Evolutionary conservation across 2,888 invertebrate species (phyloP), one percentile per base, ranked within the genome.

Genomic region (Drosophila meridiana): DNA sequence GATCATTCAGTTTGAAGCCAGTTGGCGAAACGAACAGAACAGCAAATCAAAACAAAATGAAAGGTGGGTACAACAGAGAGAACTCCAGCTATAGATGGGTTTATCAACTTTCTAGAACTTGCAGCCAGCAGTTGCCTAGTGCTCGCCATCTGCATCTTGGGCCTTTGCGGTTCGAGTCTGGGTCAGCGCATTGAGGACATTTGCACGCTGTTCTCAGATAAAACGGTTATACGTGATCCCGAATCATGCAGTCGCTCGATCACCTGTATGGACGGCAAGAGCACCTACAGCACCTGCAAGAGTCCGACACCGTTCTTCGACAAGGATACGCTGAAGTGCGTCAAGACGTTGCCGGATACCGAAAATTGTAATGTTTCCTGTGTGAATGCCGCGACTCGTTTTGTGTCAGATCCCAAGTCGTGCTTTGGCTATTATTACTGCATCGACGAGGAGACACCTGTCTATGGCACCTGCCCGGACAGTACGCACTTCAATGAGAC

Each of bases 211-310:
- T 92, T 92, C 52, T 34, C 87, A 0, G 76, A 92, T 20, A 67
- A 64, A 3, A 86, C 87, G 2, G 69, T 83, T n/a, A 72, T 92
- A 26, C 81, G 91, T 9, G 89, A 92, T 83, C 92, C 92, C 0
- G 83, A 87, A 1, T 89, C 91, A 1, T 92, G 92, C 63, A 72
- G 80, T 32, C 79, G 73, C 0, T 91, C 78, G 34, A 83, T 92
- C 26, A 83, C 77, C 14, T 92, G 92, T 69, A 60, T 60, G 2
- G 56, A 92, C 26, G 76, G 67, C 3, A 59, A 74, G 52, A 78
- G 84, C 52, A 28, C 75, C 32, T 81, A 80, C 9, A 60, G 7
- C 28, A 59, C 34, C 40, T 92, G 92, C 53, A 11, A 71, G 4
- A 73, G 80, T 6, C 57, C 66, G 5, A 85, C 80, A 0, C 74